Base-by-base conservation (phyloP, 1,140 invertebrate species). In the Drosophila elegans region DNA sequence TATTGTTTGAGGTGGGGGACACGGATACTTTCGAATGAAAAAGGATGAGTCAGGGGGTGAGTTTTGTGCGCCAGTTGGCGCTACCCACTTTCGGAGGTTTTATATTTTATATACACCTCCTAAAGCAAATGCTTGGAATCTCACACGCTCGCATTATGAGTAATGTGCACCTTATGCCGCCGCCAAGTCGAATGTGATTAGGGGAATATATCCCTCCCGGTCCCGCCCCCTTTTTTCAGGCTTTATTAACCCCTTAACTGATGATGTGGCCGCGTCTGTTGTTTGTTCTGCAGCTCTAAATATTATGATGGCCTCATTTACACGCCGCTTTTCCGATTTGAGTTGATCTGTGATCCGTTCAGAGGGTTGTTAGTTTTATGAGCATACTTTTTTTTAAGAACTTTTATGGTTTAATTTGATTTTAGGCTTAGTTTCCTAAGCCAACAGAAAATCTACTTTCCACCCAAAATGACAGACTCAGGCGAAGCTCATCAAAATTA, bases 261-360 rank as follows among this genome's bases (percentile, higher is more conserved):
- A 77, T 88, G 78, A 81, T 83, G 80, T 78, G 69, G 48, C 41
- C 45, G 36, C 61, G 63, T 60, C 61, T 60, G 46, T 38, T 36
- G 48, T 69, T 78, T 71, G 75, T 61, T 80, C 9, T 13, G 41
- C 57, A 32, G 77, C 82, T 91, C 88, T 84, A 77, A 91, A 91
- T 88, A 91, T 91, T 91, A 60, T 91, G 88, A 91, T 91, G 88
- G 82, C 88, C 76, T 91, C 62, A 91, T 91, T 91, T 91, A 91
- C 88, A 91, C 88, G 88, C 88, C 72, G 78, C 80, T 84, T 84
- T 86, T 77, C 69, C 72, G 88, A 80, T 91, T 91, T 71, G 53
- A 74, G 77, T 84, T 91, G 69, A 88, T 76, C 82, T 67, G 29
- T 59, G 78, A 75, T 60, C 81, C 52, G 48, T 3, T 29, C 44